Evolutionary conservation across 2,888 invertebrate species (phyloP).

Genomic region (Microchrysa polita): DNA sequence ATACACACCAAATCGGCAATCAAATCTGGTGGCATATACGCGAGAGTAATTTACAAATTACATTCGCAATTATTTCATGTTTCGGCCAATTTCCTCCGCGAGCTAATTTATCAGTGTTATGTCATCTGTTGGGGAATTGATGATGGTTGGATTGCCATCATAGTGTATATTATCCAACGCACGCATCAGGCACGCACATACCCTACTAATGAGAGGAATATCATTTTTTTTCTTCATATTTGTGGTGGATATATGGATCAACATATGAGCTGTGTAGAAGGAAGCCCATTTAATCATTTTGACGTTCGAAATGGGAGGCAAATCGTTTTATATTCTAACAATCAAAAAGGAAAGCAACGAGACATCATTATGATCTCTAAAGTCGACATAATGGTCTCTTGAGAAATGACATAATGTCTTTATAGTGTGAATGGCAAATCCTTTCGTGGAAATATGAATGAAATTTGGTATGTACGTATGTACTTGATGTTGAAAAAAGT

Average conservation of each 20-base stretch:
- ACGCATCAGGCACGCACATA: conserved; percentile 47
- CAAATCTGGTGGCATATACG: conserved; percentile 41
- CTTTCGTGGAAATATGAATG: not conserved
- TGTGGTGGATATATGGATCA: conserved; percentile 48
- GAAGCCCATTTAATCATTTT: not conserved
- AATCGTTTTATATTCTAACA: too few relatives aligned
- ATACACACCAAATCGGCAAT: conserved; percentile 36
- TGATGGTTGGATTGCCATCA: conserved; percentile 59
- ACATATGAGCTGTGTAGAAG: not conserved
- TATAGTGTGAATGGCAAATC: conserved; percentile 6
- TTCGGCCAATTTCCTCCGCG: conserved; percentile 65
- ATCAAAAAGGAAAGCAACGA: too few relatives aligned
- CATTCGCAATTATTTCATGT: conserved; percentile 66
- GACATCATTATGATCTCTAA: not conserved
- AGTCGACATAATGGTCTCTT: conserved; percentile 37
- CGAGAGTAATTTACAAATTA: conserved; percentile 61
- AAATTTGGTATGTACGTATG: not conserved
- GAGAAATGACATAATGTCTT: conserved; percentile 37
- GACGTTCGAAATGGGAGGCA: too few relatives aligned
- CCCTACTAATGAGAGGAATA: conserved; percentile 47
- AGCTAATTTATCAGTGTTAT: conserved; percentile 65
- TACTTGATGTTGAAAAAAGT: too few relatives aligned
- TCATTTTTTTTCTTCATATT: not conserved
- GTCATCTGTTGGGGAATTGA: conserved; percentile 63
- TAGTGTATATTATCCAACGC: conserved; percentile 52